Conservation (phyloP, 2,888 invertebrate species). For the Caenorhabditis imperialis region DNA sequence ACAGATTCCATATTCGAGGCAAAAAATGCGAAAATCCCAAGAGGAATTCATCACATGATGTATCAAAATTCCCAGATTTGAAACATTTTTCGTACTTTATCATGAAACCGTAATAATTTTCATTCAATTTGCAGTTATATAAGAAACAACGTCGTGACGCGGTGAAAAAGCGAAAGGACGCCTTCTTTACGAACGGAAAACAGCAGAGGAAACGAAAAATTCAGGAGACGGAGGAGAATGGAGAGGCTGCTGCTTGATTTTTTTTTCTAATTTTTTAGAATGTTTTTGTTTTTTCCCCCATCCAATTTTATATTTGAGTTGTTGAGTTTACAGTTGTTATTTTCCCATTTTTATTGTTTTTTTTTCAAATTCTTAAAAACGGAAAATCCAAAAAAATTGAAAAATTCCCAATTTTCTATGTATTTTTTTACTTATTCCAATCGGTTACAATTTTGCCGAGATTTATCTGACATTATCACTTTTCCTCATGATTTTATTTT, state of each 20-base stretch:
- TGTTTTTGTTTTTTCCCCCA: background rate
- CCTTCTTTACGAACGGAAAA: constrained; percentile 30
- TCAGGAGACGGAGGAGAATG: constrained; percentile 12
- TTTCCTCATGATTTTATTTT: background rate
- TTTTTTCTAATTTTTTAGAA: constrained; percentile 12
- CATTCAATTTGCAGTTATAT: constrained; percentile 32
- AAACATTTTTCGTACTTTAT: too few relatives aligned
- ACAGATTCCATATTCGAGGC: too few relatives aligned
- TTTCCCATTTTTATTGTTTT: too few relatives aligned
- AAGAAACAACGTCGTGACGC: constrained; percentile 50
- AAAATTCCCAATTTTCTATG: background rate
- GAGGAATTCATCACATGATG: too few relatives aligned
- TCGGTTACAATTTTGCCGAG: too few relatives aligned
- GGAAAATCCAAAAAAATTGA: too few relatives aligned
- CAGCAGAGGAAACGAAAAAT: constrained; percentile 32
- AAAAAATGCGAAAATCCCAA: too few relatives aligned
- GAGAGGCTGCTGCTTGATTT: background rate
- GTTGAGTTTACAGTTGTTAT: too few relatives aligned
- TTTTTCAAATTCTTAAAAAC: too few relatives aligned
- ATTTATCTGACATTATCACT: too few relatives aligned
- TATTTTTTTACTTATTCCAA: background rate
- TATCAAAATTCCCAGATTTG: too few relatives aligned
- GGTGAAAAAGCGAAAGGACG: constrained; percentile 41
- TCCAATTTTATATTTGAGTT: too few relatives aligned
- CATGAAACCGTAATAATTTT: background rate